phyloP scores from a whole-genome alignment of 2,113 vertebrate genomes.

The Gracilinanus agilis region DNA sequence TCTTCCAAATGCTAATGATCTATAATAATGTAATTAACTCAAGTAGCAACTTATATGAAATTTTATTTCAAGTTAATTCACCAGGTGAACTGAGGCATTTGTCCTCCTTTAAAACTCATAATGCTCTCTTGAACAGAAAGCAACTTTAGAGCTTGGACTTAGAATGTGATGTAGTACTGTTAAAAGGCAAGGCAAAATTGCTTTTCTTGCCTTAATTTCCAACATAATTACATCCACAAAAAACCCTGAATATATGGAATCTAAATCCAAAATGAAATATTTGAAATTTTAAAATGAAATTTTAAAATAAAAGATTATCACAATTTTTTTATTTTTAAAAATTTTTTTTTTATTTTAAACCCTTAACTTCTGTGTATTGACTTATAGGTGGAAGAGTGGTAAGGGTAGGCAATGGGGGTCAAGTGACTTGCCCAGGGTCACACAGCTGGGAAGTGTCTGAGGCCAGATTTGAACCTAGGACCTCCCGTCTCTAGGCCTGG shows the following conservation, averaged over 20 bases:
- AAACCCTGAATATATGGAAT: background rate
- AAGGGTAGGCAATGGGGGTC: no score
- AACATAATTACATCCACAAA: constrained; percentile 35
- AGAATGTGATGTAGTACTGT: background rate
- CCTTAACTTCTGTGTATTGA: no score
- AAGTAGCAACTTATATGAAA: background rate
- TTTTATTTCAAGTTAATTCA: background rate
- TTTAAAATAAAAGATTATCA: constrained; percentile 31
- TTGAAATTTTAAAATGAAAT: background rate
- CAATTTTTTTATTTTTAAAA: no score
- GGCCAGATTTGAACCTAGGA: no score
- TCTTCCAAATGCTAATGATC: background rate
- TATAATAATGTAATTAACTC: background rate
- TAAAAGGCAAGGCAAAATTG: background rate
- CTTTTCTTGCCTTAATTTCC: constrained; percentile 26
- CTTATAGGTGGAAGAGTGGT: no score
- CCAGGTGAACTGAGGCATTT: background rate
- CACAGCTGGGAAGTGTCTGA: no score
- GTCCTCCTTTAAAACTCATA: background rate
- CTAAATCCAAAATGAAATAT: background rate
- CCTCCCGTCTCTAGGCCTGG: no score
- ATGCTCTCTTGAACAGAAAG: no score
- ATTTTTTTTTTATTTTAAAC: no score
- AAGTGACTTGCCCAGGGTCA: no score
- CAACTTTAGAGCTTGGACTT: background rate